A percentile compares a stretch with the other conserved stretches of the same genome.
Evolutionary conservation across 2,888 invertebrate genomes (phyloP).

Genomic region (Agelastica alni): DNA sequence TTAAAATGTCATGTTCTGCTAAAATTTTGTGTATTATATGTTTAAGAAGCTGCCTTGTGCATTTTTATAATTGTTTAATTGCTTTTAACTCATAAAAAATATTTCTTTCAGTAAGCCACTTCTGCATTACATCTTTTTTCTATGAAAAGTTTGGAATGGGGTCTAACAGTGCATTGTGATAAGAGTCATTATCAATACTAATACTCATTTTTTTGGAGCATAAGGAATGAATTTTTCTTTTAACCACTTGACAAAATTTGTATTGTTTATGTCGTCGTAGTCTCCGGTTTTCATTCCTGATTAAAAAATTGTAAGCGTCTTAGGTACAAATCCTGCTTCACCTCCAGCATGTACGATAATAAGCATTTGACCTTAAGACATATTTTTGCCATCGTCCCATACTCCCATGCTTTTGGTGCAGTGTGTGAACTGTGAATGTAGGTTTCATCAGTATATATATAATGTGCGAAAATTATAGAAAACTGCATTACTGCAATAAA

Average conservation of each 20-base stretch:
- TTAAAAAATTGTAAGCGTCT: background rate
- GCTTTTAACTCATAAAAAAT: background rate
- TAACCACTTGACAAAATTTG: background rate
- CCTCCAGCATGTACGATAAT: slow-evolving; percentile 6
- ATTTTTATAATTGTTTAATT: background rate
- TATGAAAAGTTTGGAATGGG: background rate
- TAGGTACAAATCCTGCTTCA: background rate
- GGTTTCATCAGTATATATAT: too few species aligned
- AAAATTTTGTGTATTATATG: background rate
- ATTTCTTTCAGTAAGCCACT: background rate
- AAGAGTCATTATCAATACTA: background rate
- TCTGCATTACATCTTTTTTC: background rate
- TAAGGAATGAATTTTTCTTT: background rate
- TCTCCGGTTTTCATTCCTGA: background rate
- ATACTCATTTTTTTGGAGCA: background rate
- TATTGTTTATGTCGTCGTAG: background rate
- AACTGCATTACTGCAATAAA: too few species aligned
- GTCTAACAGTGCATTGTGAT: background rate
- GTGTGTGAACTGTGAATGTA: too few species aligned
- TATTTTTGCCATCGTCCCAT: background rate
- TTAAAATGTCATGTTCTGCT: too few species aligned
- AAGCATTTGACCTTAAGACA: background rate
- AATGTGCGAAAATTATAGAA: too few species aligned
- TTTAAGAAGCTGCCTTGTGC: background rate
- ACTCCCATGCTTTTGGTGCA: too few species aligned